Evolutionary conservation across 2,113 vertebrate genomes (phyloP), one percentile per base, ranked within the genome.

Genomic region (Salvelinus sp.): DNA sequence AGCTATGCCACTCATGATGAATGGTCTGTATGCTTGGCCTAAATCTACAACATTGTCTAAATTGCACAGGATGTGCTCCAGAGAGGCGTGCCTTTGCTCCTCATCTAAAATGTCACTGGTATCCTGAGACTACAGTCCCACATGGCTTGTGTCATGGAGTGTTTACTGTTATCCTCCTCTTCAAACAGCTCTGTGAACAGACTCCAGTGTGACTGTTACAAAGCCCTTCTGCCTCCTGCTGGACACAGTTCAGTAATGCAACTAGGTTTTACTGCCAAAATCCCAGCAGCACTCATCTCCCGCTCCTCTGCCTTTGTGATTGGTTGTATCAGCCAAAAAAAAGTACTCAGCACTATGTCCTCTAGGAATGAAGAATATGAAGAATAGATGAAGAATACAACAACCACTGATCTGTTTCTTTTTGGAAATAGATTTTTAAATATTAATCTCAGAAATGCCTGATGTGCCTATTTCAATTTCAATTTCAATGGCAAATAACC

Each of bases 161-260:
- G 27, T 33, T 67, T 23, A 13, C 16, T 30, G 27, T 18, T 18
- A 30, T 67, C 30, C 30, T n/a, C 65, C 13, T 5, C 50, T 48
- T 18, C 12, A 70, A 58, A 14, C 30, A 20, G 57, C 73, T 44
- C 9, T 33, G 28, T 67, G 25, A 50, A 48, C 22, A 25, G n/a
- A 70, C 22, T 16, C 73, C 64, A 28, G 25, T 33, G 10, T 7
- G n/a, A 77, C 58, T 70, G 48, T 30, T 33, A 33, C 75, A 75
- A 79, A 60, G 73, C 86, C 80, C 81, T 88, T 75, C 73, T 72
- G 10, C 88, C 90, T 75, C 82, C 90, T 86, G 12, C 75, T 89
- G 90, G 88, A 82, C 60, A 78, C 68, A 84, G 20, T 2, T 3
- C 54, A 67, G 70, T 79, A 79, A 6, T 62, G 70, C 86, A 85